Conservation (phyloP, 2,113 vertebrate species). For the Aspidoscelis tigris region DNA sequence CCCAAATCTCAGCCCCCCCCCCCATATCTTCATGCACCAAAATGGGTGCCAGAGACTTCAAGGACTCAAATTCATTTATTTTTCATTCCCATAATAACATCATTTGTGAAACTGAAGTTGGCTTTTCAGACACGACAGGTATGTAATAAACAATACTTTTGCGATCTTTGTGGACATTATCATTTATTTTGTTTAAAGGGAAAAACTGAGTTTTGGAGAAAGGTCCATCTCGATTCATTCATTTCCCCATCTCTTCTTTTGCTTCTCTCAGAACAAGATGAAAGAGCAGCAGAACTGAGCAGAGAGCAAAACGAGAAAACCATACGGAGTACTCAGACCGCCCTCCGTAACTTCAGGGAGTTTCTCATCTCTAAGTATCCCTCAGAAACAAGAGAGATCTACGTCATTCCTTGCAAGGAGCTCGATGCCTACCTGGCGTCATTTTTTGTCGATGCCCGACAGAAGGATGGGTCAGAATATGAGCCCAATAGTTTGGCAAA, state of each 20-base stretch:
- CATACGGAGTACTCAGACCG: slow-evolving; percentile 85
- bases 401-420: slow-evolving; percentile 84
- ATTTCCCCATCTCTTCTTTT: slow-evolving; percentile 63
- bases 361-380: slow-evolving; percentile 88
- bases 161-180: slow-evolving; percentile 58
- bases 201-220: slow-evolving; percentile 59
- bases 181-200: slow-evolving; percentile 56
- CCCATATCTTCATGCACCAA: slow-evolving; percentile 54
- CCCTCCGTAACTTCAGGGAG: slow-evolving; percentile 86
- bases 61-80: slow-evolving; percentile 52
- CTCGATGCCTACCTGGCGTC: slow-evolving; percentile 85
- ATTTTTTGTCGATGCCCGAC: slow-evolving; percentile 87
- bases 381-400: slow-evolving; percentile 83
- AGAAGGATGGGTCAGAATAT: slow-evolving; percentile 87
- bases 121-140: slow-evolving; percentile 61
- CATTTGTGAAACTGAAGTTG: slow-evolving; percentile 73
- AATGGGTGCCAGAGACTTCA: slow-evolving; percentile 44
- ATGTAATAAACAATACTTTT: slow-evolving; percentile 59
- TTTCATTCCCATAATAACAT: slow-evolving; percentile 50
- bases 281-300: slow-evolving; percentile 81
- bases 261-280: slow-evolving; percentile 82
- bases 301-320: slow-evolving; percentile 89
- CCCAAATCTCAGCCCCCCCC: slow-evolving; percentile 42
- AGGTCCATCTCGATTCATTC: slow-evolving; percentile 59
- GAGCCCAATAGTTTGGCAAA: slow-evolving; percentile 88